Evolutionary conservation across 1,140 invertebrate genomes (phyloP).

Genomic region (Colletes latitarsis): DNA sequence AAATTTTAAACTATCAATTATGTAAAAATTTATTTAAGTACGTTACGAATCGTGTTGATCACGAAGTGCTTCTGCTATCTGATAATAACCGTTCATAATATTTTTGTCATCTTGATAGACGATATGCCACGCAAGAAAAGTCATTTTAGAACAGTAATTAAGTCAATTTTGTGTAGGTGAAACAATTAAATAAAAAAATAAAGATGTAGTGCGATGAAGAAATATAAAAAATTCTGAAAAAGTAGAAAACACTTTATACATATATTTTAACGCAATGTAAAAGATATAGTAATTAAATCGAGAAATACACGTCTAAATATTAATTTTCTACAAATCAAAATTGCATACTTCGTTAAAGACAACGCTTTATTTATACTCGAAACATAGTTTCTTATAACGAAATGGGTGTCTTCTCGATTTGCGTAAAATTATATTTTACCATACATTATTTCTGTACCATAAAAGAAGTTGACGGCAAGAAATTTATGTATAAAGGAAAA

Average conservation of each 20-base stretch:
- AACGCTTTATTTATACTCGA: too few species aligned
- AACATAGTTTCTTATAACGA: too few species aligned
- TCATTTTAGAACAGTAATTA: too few species aligned
- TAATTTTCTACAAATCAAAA: too few species aligned
- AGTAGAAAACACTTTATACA: not conserved
- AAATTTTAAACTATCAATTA: not conserved
- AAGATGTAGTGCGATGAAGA: not conserved
- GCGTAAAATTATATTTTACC: not conserved
- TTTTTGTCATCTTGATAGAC: not conserved
- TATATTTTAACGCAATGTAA: not conserved
- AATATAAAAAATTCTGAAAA: not conserved
- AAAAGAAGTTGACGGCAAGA: not conserved
- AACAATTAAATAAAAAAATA: not conserved
- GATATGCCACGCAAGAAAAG: not conserved
- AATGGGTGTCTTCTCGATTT: too few species aligned
- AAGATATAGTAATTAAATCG: too few species aligned
- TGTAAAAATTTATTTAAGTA: not conserved
- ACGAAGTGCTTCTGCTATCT: constrained; percentile 36
- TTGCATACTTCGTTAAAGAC: too few species aligned
- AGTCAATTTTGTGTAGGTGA: too few species aligned
- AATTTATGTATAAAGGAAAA: not conserved
- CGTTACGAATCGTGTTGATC: not conserved
- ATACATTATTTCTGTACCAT: not conserved
- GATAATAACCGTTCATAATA: constrained; percentile 30
- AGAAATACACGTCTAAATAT: too few species aligned